A percentile compares a stretch with the other conserved stretches of the same genome.
Conservation (phyloP, 2,113 vertebrate species). For the Neogale vison region DNA sequence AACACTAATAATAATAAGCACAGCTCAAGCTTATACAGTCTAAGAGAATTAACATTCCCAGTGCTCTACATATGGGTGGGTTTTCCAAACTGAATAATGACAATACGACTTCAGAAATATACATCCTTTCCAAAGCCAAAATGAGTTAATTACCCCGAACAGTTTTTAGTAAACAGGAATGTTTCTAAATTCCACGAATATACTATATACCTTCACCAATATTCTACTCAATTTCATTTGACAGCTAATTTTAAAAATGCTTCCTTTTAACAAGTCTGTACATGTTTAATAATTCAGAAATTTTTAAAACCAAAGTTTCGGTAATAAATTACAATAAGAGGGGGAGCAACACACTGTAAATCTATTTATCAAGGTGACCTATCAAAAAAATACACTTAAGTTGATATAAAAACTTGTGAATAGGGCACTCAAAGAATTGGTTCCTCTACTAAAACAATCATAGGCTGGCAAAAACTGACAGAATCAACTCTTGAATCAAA, state of each 20-base stretch:
- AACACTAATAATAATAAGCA: background rate
- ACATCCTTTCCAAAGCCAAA: background rate
- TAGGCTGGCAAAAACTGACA: background rate
- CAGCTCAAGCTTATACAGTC: background rate
- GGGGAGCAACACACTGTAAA: background rate
- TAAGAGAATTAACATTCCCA: background rate
- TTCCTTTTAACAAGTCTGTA: background rate
- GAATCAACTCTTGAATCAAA: background rate
- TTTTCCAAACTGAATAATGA: background rate
- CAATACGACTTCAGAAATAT: background rate
- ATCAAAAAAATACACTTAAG: background rate
- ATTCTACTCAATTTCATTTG: conserved; percentile 11
- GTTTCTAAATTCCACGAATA: conserved; percentile 13
- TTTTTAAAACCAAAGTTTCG: conserved; percentile 27
- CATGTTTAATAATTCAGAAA: background rate
- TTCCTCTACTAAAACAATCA: background rate
- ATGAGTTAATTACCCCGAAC: background rate
- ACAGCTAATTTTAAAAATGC: background rate
- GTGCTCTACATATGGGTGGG: too few species aligned
- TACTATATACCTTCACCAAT: background rate
- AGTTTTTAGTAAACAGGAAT: background rate
- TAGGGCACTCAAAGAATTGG: background rate
- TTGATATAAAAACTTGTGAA: background rate
- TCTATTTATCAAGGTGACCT: background rate
- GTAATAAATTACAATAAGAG: background rate